Conservation (phyloP, 2,113 vertebrate genomes). For the Acanthisitta chloris region DNA sequence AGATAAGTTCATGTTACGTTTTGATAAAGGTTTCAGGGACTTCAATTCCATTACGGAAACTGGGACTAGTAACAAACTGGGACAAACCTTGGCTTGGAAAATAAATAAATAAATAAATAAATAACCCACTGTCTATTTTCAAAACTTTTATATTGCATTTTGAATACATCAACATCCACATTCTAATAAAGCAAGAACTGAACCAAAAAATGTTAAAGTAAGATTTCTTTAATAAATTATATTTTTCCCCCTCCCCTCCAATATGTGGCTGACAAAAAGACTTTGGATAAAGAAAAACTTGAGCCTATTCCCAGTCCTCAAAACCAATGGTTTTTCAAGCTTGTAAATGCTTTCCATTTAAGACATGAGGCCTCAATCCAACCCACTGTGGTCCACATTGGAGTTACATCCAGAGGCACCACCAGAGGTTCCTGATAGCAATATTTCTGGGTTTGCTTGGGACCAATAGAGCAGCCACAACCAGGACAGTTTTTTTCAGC, state of each 20-base stretch:
- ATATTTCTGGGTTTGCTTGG: neutral
- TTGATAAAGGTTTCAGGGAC: neutral
- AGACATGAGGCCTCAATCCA: neutral
- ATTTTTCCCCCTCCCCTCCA: too few relatives aligned
- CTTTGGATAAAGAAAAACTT: neutral
- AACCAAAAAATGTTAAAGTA: neutral
- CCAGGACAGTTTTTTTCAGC: neutral
- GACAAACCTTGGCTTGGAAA: neutral
- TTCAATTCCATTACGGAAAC: neutral
- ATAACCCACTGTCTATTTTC: neutral
- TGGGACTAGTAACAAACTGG: neutral
- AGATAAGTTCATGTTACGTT: neutral
- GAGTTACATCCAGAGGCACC: neutral
- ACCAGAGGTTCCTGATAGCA: neutral
- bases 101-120: neutral
- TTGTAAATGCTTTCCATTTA: neutral
- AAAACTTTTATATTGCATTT: neutral
- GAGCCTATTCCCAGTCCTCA: neutral
- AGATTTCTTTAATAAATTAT: neutral
- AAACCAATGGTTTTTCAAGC: neutral
- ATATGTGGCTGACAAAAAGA: neutral
- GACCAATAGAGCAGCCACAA: neutral
- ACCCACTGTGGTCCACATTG: neutral
- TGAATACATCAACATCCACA: neutral
- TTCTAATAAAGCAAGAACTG: neutral